Conservation (phyloP, 1,140 invertebrate species). For the Drosophila nebulosa region DNA sequence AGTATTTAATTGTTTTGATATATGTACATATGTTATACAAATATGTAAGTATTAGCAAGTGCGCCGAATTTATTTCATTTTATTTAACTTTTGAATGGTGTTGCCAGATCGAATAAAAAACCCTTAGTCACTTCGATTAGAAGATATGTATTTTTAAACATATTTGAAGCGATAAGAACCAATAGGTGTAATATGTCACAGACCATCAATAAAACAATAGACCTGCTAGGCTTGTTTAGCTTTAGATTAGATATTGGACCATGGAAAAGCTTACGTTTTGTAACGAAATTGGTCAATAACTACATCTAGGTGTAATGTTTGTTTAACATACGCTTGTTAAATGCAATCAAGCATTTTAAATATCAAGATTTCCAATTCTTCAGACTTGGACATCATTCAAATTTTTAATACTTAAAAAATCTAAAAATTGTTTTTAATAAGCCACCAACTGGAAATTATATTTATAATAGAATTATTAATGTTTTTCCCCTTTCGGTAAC, state of each 20-base stretch:
- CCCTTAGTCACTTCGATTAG: background rate
- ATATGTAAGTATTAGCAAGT: constrained; percentile 24
- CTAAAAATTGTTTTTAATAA: no score
- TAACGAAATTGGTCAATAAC: background rate
- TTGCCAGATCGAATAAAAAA: background rate
- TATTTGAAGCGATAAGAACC: background rate
- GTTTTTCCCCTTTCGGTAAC: no score
- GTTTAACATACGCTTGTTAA: background rate
- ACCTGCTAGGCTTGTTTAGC: background rate
- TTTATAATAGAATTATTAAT: background rate
- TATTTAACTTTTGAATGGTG: background rate
- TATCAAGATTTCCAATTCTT: background rate
- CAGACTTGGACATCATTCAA: no score
- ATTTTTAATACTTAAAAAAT: no score
- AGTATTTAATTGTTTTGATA: constrained; percentile 11
- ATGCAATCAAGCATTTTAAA: background rate
- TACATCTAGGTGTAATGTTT: background rate
- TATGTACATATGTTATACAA: constrained; percentile 6
- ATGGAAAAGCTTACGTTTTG: background rate
- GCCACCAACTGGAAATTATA: background rate
- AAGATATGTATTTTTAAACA: background rate
- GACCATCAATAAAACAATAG: background rate
- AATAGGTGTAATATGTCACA: background rate
- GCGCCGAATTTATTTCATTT: background rate
- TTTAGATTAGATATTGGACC: background rate